These are phyloP conservation scores for Trileptium ribeirensis DNA, from an alignment of 2,888 invertebrate species.

Conservation along the genomic window DNA sequence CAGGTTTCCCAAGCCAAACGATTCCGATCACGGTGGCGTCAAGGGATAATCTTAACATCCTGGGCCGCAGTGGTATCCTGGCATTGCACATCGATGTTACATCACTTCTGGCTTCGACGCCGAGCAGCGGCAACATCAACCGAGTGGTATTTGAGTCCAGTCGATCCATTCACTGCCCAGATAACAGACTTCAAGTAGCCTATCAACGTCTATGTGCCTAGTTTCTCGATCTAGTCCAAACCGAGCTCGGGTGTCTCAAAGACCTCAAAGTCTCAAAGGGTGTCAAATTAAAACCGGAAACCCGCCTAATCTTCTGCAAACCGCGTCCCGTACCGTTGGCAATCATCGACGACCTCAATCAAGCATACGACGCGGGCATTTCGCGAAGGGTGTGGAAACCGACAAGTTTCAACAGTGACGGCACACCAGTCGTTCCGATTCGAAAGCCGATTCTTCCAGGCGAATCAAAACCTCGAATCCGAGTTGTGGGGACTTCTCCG, in stretches of 20 bases:
- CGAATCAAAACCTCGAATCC: not conserved
- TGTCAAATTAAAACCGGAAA: not conserved
- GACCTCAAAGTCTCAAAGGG: not conserved
- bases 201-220: not conserved
- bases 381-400: not conserved
- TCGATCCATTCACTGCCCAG: too few species aligned
- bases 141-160: not conserved
- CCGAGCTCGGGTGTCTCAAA: not conserved
- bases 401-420: not conserved
- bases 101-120: not conserved
- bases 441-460: not conserved
- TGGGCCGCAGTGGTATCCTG: not conserved
- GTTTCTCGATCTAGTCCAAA: not conserved
- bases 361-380: not conserved
- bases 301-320: not conserved
- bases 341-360: not conserved
- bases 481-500: not conserved
- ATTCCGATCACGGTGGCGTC: not conserved
- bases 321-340: not conserved
- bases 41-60: not conserved
- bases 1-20: not conserved
- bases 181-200: not conserved
- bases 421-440: not conserved
- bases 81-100: not conserved
- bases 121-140: not conserved